These are phyloP conservation scores for Mionectes olivaceus DNA, from an alignment of 2,797 vertebrate species.

Conservation along the genomic window DNA sequence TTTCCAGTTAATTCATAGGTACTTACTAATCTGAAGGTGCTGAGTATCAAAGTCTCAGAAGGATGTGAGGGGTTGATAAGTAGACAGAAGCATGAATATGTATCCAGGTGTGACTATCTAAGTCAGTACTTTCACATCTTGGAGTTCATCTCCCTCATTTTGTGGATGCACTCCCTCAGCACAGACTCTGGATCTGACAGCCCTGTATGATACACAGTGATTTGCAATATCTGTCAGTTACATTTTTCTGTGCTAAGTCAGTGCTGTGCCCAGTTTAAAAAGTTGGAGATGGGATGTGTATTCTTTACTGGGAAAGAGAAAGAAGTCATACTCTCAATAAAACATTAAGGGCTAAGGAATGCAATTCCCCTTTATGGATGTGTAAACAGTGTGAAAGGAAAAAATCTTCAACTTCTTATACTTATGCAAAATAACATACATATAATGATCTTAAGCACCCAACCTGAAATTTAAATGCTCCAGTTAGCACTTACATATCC, in stretches of 20 bases:
- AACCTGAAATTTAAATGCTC: not conserved
- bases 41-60: not conserved
- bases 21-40: not conserved
- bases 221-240: not conserved
- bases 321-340: not conserved
- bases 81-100: not conserved
- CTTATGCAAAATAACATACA: not conserved
- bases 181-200: rapidly evolving
- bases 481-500: not conserved
- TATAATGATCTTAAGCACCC: not conserved
- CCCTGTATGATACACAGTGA: rapidly evolving
- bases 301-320: not conserved
- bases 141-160: not conserved
- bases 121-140: not conserved
- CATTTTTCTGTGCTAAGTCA: not conserved
- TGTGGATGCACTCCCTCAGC: not conserved
- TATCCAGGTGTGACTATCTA: not conserved
- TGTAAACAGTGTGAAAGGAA: not conserved
- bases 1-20: not conserved
- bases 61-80: not conserved
- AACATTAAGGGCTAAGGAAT: not conserved
- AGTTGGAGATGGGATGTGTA: not conserved
- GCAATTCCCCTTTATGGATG: not conserved
- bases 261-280: not conserved
- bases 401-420: not conserved